Evolutionary conservation across 2,113 vertebrate species (phyloP), one percentile per base, ranked within the genome.

Genomic region (Lamprologus tigripictilis): DNA sequence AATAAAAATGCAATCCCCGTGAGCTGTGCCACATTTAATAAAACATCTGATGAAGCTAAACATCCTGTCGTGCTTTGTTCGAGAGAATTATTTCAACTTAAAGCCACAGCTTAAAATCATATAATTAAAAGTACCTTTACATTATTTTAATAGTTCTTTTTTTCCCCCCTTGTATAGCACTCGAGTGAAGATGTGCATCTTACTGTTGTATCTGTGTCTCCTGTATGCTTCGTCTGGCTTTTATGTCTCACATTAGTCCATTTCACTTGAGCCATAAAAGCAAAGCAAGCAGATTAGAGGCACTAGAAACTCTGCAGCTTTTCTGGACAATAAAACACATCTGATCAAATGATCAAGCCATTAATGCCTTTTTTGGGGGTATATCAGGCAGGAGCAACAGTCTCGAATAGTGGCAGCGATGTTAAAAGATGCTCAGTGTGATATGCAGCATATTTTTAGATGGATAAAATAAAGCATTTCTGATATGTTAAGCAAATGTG

Each of bases 241-340:
- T 86, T 61, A 71, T 88, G 51, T 61, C 17, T 63, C 28, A 55
- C 54, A 76, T 81, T 88, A 86, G 5, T 49, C 45, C 26, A 78
- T 83, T 88, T 85, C 37, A 78, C 47, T 84, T 80, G 31, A 54
- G 33, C 68, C n/a, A 78, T 66, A 76, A 51, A 71, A 76, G 45
- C 23, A 8, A 49, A 79, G 26, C 12, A 83, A 81, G 73, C 33
- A 26, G 80, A 57, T 31, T 79, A 33, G 42, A 81, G 61, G 6
- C 28, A 3, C 14, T 51, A 42, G 21, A 80, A 84, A 49, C 37
- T 9, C 7, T 14, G 37, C 14, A 17, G 33, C 28, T 81, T 63
- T 42, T 21, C 33, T 81, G 35, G 76, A 82, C 9, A 45, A 84
- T 45, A 78, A 83, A 88, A 49, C 16, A 3, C 3, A 53, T 82